A percentile compares a stretch with the other conserved stretches of the same genome.
Conservation (phyloP, 2,797 vertebrate genomes). For the Hipposideros larvatus region DNA sequence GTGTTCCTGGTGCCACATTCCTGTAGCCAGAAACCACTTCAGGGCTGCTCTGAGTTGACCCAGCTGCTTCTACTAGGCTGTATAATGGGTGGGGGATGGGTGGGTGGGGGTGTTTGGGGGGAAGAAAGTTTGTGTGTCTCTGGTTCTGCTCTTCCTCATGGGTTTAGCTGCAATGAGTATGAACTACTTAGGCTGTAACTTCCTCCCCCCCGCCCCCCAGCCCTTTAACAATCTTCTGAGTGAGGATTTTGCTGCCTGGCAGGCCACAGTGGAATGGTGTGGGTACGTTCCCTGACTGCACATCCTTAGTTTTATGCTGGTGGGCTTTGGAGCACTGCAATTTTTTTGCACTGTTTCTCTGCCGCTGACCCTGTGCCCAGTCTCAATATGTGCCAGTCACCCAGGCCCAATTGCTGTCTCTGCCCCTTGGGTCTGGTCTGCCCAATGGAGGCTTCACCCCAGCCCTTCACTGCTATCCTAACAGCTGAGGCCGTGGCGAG, state of each 20-base stretch:
- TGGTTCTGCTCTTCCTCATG: not conserved
- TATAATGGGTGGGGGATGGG: not conserved
- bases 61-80: not conserved
- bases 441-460: not conserved
- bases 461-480: not conserved
- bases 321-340: not conserved
- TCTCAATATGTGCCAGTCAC: not conserved
- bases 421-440: not conserved
- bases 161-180: not conserved
- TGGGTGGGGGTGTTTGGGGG: not conserved
- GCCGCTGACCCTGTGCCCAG: not conserved
- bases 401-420: not conserved
- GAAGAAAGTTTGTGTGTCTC: too few relatives aligned
- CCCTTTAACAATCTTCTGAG: not conserved
- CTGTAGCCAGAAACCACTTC: not conserved
- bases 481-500: not conserved
- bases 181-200: not conserved
- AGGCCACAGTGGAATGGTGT: not conserved
- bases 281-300: not conserved
- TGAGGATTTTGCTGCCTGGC: not conserved
- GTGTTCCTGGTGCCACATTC: too few relatives aligned
- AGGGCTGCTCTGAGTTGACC: not conserved
- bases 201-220: too few relatives aligned
- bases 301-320: not conserved
- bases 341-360: not conserved